These are phyloP conservation scores for Centropyge bicolor DNA, from an alignment of 2,797 vertebrate genomes.

Conservation along the genomic window DNA sequence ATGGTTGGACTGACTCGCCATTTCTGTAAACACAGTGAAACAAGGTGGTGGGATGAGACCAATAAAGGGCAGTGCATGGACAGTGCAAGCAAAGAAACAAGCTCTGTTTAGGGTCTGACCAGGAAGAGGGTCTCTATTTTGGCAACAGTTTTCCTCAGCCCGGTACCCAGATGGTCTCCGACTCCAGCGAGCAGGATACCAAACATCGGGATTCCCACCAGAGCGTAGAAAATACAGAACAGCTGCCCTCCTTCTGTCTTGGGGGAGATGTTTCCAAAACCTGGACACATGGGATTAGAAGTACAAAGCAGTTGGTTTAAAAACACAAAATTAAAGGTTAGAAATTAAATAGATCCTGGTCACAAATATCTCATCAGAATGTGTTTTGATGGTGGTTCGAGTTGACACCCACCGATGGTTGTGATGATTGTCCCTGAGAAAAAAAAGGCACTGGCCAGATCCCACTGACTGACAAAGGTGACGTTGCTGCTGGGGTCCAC, in stretches of 20 bases:
- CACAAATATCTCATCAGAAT: background rate
- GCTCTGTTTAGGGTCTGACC: conserved; percentile 82
- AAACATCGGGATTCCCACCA: conserved; percentile 93
- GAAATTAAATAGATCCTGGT: background rate
- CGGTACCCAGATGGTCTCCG: conserved; percentile 92
- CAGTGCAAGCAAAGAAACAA: background rate
- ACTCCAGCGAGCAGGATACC: conserved; percentile 92
- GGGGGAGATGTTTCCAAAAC: conserved; percentile 93
- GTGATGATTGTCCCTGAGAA: conserved; percentile 96
- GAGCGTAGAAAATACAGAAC: conserved; percentile 93
- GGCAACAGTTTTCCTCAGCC: conserved; percentile 87
- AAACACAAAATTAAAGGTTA: conserved; percentile 6
- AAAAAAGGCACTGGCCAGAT: conserved; percentile 92
- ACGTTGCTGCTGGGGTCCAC: conserved; percentile 84
- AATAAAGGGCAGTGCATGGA: background rate
- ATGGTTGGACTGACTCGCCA: conserved; percentile 91
- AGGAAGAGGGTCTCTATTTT: conserved; percentile 92
- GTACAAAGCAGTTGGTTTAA: background rate
- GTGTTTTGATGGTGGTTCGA: no score
- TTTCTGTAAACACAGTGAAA: conserved; percentile 81
- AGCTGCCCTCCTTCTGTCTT: conserved; percentile 90
- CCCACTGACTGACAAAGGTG: conserved; percentile 87
- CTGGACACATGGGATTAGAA: conserved; percentile 71
- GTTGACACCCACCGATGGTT: conserved; percentile 88
- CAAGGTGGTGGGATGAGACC: conserved; percentile 19